These are phyloP conservation scores for Molanna angustata DNA, from an alignment of 2,888 invertebrate species.

Conservation along the genomic window DNA sequence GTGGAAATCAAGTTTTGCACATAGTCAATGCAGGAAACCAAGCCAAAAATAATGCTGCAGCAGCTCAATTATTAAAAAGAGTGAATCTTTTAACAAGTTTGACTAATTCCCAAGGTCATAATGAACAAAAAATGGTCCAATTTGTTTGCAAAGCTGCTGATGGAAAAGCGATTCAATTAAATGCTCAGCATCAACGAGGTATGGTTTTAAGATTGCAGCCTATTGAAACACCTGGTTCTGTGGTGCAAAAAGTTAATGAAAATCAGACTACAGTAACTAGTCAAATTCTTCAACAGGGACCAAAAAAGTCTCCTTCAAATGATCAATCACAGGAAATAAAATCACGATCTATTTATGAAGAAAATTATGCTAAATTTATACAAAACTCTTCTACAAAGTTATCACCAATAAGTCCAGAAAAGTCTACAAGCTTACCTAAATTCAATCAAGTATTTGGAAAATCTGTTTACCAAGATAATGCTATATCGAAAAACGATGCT, in stretches of 20 bases:
- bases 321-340: slow-evolving; percentile 45
- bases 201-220: slow-evolving; percentile 53
- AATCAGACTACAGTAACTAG: slow-evolving; percentile 30
- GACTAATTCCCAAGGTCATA: slow-evolving; percentile 49
- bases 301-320: slow-evolving; percentile 38
- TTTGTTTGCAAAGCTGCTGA: slow-evolving; percentile 63
- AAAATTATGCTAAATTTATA: slow-evolving; percentile 56
- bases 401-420: slow-evolving; percentile 41
- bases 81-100: slow-evolving; percentile 53
- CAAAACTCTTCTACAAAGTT: slow-evolving; percentile 47
- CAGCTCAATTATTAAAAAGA: slow-evolving; percentile 48
- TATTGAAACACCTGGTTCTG: slow-evolving; percentile 42
- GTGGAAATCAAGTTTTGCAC: slow-evolving; percentile 51
- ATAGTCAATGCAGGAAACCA: slow-evolving; percentile 51
- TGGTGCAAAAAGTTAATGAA: slow-evolving; percentile 35
- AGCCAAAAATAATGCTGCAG: slow-evolving; percentile 40
- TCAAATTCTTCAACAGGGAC: slow-evolving; percentile 32
- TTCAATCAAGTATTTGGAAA: slow-evolving; percentile 79
- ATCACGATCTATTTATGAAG: slow-evolving; percentile 54
- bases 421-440: slow-evolving; percentile 62
- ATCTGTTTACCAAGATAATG: slow-evolving; percentile 58
- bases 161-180: slow-evolving; percentile 57
- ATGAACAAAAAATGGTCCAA: slow-evolving; percentile 57
- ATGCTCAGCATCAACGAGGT: slow-evolving; percentile 53
- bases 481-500: slow-evolving; percentile 15